These are phyloP conservation scores for Spisula solida DNA, from an alignment of 2,888 invertebrate genomes.

Conservation along the genomic window DNA sequence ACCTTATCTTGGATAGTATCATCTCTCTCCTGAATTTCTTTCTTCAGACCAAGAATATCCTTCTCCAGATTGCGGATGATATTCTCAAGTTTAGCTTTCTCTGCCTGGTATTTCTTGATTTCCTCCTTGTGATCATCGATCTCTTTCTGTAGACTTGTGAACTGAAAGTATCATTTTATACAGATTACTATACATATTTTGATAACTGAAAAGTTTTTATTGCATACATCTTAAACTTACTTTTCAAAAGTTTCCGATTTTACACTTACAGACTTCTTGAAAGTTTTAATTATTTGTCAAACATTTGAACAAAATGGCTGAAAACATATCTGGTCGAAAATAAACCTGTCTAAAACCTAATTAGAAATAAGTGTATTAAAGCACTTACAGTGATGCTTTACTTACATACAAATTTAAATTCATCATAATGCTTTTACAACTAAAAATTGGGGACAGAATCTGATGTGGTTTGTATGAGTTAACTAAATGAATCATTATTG, in stretches of 20 bases:
- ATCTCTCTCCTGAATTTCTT: constrained; percentile 95
- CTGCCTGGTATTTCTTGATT: constrained; percentile 90
- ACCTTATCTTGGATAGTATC: constrained; percentile 93
- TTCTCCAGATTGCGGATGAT: constrained; percentile 92
- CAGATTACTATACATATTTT: neutral
- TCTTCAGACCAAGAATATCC: constrained; percentile 93
- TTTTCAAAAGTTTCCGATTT: too few species aligned
- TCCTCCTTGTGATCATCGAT: constrained; percentile 88
- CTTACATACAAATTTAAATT: neutral
- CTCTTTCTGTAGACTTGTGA: constrained; percentile 87
- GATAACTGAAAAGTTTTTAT: too few species aligned
- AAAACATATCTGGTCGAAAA: too few species aligned
- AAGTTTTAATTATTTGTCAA: too few species aligned
- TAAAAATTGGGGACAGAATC: neutral
- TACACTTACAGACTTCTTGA: too few species aligned
- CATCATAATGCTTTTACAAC: neutral
- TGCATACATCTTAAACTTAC: too few species aligned
- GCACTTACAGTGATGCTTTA: too few species aligned
- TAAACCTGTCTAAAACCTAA: too few species aligned
- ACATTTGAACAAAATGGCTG: too few species aligned
- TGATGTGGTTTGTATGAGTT: too few species aligned
- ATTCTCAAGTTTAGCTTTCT: constrained; percentile 92
- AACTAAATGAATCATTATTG: neutral
- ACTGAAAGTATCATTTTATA: constrained; percentile 75
- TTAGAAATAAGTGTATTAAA: too few species aligned